Percentiles rank a stretch among this genome's conserved stretches.
Evolutionary conservation across 64 coral and sea anemone species (phyloP).

Genomic region (Dendronephthya gigantea): DNA sequence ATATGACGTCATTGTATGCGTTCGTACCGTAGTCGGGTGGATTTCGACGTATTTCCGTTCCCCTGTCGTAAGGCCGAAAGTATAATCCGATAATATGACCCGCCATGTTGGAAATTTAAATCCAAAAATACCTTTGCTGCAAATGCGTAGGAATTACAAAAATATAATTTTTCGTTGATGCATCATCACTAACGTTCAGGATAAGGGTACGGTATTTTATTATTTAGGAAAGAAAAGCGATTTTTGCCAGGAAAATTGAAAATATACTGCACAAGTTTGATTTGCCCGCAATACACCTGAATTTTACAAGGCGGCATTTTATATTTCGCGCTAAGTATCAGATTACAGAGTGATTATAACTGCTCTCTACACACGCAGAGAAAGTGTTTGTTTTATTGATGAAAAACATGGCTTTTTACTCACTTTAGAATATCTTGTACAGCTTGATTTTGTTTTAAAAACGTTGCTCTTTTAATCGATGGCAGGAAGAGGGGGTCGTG

Average conservation of each 20-base stretch:
- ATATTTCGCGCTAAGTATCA: too few species aligned
- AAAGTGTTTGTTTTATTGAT: not conserved
- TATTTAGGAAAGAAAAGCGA: too few species aligned
- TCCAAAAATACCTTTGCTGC: not conserved
- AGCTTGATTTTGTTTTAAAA: slow-evolving; percentile 16
- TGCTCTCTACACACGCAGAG: not conserved
- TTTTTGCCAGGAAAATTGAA: too few species aligned
- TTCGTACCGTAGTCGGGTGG: not conserved
- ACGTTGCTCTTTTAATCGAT: slow-evolving; percentile 31
- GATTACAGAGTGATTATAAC: too few species aligned
- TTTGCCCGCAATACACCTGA: too few species aligned
- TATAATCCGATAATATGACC: not conserved
- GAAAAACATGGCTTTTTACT: not conserved
- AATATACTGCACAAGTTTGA: too few species aligned
- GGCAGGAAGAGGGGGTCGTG: slow-evolving; percentile 81
- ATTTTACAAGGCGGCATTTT: too few species aligned
- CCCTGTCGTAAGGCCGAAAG: not conserved
- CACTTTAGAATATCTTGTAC: slow-evolving; percentile 4
- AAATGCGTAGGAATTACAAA: not conserved
- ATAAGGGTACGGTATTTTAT: too few species aligned
- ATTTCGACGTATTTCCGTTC: not conserved
- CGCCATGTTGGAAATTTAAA: not conserved
- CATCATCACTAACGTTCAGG: too few species aligned
- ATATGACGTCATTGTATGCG: not conserved
- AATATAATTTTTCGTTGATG: too few species aligned